Base-by-base conservation (phyloP, 2,797 vertebrate species). In the Pangasius krempfi region DNA sequence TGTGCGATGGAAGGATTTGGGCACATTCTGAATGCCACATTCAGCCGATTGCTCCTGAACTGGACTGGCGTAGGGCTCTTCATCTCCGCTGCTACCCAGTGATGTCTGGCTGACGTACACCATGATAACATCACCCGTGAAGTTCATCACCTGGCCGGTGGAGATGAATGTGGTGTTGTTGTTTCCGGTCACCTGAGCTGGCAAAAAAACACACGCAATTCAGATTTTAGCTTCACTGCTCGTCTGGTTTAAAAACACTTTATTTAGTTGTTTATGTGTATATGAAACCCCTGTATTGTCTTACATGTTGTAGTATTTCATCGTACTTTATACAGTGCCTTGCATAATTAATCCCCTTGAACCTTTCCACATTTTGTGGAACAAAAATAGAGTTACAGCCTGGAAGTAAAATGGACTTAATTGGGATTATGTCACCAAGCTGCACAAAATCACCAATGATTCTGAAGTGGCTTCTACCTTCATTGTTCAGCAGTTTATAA, bases 111-210 rank as follows among this genome's bases (percentile, higher is more conserved):
- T 97, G 93, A 99, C 97, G n/a, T 98, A 98, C 87, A 99, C 97
- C 50, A 99, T 97, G 40, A 99, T 98, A 93, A 99, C 97, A 50
- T 99, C 98, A 0, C 98, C 97, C 79, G 97, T 99, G 95, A 99
- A 99, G 95, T 99, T 99, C 98, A 99, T 99, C 93, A 99, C 98
- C 96, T 99, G 97, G 89, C 98, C 98, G 18, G 96, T 98, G 93
- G 98, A 99, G 93, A 99, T 98, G 93, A 99, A 99, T 84, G 98
- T 99, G 93, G 98, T 99, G 96, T 98, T 99, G 93, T 98, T 95
- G 96, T 97, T 98, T 91, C 98, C 98, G 40, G 97, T 97, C 95
- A 99, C 97, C 91, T 97, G 97, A 94, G 98, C 98, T 99, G 92
- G 37, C 80, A 50, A 76, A 70, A 62, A 84, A 84, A 58, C 25